Evolutionary conservation across 2,888 invertebrate genomes (phyloP), one percentile per base, ranked within the genome.

Genomic region (Drosophila paranaensis): DNA sequence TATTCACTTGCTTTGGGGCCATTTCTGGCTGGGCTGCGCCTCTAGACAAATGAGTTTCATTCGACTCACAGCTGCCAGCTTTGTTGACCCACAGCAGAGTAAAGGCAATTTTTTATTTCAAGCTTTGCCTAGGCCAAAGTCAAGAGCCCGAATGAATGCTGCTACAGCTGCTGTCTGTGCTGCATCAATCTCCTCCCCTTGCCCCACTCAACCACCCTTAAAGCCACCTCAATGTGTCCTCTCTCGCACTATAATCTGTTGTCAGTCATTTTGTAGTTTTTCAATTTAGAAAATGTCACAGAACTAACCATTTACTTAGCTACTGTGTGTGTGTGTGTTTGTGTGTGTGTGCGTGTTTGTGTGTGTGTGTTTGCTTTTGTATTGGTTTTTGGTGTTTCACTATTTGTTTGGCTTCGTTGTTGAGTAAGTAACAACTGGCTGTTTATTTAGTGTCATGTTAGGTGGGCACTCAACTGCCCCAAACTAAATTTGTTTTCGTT

Each of bases 401-500:
- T 78, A 78, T 82, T 87, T 87, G 88, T 87, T 75, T 85, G 88
- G 84, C 89, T 83, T 64, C 84, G 89, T 77, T 77, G 85, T 88
- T 89, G 82, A 77, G 82, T 89, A 89, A 85, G 85, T 85, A 86
- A 86, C 86, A 86, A 89, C 85, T 73, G 79, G 64, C 77, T 88
- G 85, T 89, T 86, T 86, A 89, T 89, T 86, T 86, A 89, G 85
- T 86, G 90, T 89, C 90, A 89, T 89, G 86, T 84, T 82, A 73
- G 74, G 60, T 50, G 39, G 33, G 35, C 45, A 64, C 60, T 55
- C 63, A 53, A 58, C 64, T 65, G 74, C 56, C 66, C 66, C 46
- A 54, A 30, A 35, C 56, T 51, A 54, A 80, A 69, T 81, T 83
- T 86, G 74, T 77, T 82, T 84, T 81, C 75, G 62, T 87, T 79